phyloP scores from a whole-genome alignment of 2,888 invertebrate species.

The Ligdia adustata region DNA sequence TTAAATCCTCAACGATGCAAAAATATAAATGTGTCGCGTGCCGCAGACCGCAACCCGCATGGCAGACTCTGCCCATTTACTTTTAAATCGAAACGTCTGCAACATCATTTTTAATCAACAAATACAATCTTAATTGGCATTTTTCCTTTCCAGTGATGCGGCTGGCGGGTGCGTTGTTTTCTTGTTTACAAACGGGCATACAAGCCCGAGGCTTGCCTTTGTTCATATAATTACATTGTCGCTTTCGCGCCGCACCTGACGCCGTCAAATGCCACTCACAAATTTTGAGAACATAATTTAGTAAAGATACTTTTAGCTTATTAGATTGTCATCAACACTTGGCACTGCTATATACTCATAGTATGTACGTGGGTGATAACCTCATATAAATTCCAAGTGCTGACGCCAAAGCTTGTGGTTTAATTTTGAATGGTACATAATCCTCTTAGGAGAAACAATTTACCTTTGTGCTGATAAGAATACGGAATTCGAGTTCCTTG shows the following conservation, averaged over 20 bases:
- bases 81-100: slow-evolving; percentile 25
- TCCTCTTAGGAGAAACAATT: not conserved
- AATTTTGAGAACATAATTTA: slow-evolving; percentile 28
- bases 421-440: slow-evolving; percentile 2
- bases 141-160: slow-evolving; percentile 26
- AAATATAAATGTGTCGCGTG: not conserved
- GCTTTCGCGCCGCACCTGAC: slow-evolving; percentile 28
- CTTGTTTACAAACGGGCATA: slow-evolving; percentile 30
- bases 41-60: not conserved
- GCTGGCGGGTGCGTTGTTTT: slow-evolving; percentile 23
- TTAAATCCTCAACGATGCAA: not conserved
- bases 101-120: slow-evolving; percentile 27
- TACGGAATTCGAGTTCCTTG: not conserved
- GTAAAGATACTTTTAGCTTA: slow-evolving; percentile 27
- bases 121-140: slow-evolving; percentile 32
- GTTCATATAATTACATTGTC: slow-evolving; percentile 32
- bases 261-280: slow-evolving; percentile 26
- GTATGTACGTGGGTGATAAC: slow-evolving; percentile 9
- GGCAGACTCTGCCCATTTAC: slow-evolving; percentile 2
- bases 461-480: not conserved
- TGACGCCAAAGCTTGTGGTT: slow-evolving; percentile 1
- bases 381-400: slow-evolving; percentile 6
- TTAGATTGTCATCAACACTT: slow-evolving; percentile 28
- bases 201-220: slow-evolving; percentile 23
- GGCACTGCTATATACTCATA: slow-evolving; percentile 11